Percentiles rank a stretch among this genome's conserved stretches.
phyloP scores from a whole-genome alignment of 2,797 vertebrate genomes.

The Eidolon dupreanum region DNA sequence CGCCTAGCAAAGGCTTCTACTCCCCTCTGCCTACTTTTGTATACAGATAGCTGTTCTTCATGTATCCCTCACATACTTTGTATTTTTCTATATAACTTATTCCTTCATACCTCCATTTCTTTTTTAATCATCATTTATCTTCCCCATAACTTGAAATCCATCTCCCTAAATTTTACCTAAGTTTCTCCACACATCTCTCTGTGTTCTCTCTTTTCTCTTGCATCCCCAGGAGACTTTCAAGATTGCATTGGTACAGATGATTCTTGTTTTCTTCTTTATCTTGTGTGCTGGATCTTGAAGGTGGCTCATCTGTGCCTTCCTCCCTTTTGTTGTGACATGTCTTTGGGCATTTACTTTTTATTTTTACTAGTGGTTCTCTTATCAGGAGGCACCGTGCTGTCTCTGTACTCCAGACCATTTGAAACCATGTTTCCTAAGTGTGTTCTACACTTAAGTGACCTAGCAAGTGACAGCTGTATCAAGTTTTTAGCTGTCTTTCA shows the following conservation, averaged over 20 bases:
- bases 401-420: neutral
- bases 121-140: neutral
- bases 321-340: neutral
- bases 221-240: neutral
- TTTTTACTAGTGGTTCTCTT: slow-evolving; percentile 21
- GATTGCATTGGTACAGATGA: neutral
- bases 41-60: neutral
- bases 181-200: fast-evolving
- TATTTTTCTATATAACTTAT: neutral
- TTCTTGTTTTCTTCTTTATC: neutral
- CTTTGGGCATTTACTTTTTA: neutral
- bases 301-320: neutral
- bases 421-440: neutral
- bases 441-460: neutral
- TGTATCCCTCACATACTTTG: neutral
- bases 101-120: neutral
- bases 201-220: neutral
- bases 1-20: neutral
- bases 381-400: neutral
- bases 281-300: neutral
- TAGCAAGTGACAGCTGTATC: slow-evolving; percentile 9
- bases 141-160: neutral
- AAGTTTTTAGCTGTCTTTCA: neutral
- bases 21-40: neutral
- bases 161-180: neutral